These are phyloP conservation scores for Pangasius krempfi DNA, from an alignment of 2,797 vertebrate genomes.

Conservation along the genomic window DNA sequence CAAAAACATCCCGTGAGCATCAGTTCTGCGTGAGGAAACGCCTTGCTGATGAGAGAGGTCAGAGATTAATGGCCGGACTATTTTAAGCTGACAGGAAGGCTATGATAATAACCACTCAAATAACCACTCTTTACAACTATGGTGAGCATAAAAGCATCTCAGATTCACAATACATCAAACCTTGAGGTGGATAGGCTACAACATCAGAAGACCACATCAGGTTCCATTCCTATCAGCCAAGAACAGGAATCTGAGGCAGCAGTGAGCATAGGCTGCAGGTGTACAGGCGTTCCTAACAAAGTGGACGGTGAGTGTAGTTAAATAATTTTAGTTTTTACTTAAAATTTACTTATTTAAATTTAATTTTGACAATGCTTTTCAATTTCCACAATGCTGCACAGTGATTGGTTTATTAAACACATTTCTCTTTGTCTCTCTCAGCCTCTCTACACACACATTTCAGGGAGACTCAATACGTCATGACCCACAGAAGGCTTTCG, in stretches of 20 bases:
- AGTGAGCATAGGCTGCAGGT: background rate
- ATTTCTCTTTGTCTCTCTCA: constrained; percentile 48
- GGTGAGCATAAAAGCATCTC: background rate
- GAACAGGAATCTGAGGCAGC: background rate
- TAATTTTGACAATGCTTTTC: too few species aligned
- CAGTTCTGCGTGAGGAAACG: background rate
- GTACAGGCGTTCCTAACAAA: background rate
- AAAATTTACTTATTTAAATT: too few species aligned
- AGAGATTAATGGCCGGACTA: background rate
- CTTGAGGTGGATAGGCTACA: background rate
- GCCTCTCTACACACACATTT: background rate
- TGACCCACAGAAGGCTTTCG: constrained; percentile 68
- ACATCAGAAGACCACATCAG: background rate
- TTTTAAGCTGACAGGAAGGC: background rate
- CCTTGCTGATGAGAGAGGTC: background rate
- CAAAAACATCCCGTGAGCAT: background rate
- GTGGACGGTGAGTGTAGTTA: background rate
- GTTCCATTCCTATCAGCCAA: background rate
- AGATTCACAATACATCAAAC: background rate
- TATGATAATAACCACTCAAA: background rate
- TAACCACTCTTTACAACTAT: background rate
- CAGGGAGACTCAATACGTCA: constrained; percentile 52
- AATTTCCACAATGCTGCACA: too few species aligned
- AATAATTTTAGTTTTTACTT: background rate
- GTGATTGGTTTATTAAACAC: background rate